Evolutionary conservation across 2,113 vertebrate genomes (phyloP).

Genomic region (Leptodactylus fuscus): DNA sequence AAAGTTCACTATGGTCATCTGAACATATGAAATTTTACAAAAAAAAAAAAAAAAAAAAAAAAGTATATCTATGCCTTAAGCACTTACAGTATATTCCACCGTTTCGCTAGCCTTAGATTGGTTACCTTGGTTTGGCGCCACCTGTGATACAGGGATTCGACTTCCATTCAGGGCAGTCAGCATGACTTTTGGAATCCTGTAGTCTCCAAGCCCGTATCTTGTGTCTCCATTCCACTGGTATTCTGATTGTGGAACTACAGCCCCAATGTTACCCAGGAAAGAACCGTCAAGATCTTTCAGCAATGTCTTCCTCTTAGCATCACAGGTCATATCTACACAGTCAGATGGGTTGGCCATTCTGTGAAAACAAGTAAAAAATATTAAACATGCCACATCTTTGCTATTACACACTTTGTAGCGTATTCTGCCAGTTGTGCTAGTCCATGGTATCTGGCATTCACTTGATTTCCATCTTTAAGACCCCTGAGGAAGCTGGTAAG

Average conservation of each 20-base stretch:
- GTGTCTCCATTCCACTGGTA: conserved; percentile 81
- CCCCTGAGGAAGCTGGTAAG: no score
- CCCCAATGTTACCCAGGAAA: conserved; percentile 77
- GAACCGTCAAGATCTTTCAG: conserved; percentile 84
- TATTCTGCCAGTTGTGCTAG: no score
- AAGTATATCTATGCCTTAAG: no score
- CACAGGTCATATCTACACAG: conserved; percentile 90
- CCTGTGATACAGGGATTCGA: conserved; percentile 77
- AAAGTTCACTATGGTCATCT: no score
- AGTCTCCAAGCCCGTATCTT: conserved; percentile 82
- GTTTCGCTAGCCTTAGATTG: background rate
- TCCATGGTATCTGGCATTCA: no score
- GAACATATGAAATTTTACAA: no score
- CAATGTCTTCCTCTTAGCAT: conserved; percentile 86
- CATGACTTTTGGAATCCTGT: conserved; percentile 83
- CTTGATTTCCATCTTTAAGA: no score
- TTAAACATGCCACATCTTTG: no score
- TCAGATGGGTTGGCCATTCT: conserved; percentile 85
- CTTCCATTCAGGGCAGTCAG: conserved; percentile 81
- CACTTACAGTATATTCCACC: no score
- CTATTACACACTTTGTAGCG: no score
- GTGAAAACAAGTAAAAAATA: conserved; percentile 36
- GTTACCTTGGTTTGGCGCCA: conserved; percentile 84
- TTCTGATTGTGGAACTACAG: conserved; percentile 84
- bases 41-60: no score